phyloP scores from a whole-genome alignment of 2,113 vertebrate genomes.

The Chionodraco myersi region DNA sequence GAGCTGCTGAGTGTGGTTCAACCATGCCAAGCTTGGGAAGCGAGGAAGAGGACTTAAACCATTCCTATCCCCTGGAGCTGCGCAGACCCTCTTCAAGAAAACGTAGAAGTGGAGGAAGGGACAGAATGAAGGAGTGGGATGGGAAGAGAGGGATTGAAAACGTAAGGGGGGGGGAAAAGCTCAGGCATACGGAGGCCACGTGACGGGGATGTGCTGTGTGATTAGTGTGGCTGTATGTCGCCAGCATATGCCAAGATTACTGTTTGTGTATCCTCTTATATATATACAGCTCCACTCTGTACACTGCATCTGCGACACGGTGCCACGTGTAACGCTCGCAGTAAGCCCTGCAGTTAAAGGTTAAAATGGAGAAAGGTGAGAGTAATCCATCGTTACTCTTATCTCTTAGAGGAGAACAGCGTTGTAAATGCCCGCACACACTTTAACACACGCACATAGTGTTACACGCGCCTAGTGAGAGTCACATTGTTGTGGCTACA shows the following conservation, averaged over 20 bases:
- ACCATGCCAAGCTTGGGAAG: constrained; percentile 19
- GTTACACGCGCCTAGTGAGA: constrained; percentile 41
- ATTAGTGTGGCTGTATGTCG: constrained; percentile 21
- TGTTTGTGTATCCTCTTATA: constrained; percentile 4
- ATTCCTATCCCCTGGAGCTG: constrained; percentile 35
- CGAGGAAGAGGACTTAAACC: neutral
- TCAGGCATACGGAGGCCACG: constrained; percentile 5
- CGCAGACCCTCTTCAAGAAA: constrained; percentile 41
- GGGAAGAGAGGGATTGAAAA: constrained; percentile 5
- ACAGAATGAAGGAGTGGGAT: constrained; percentile 6
- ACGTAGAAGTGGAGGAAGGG: neutral
- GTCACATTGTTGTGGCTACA: constrained; percentile 80
- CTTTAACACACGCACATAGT: constrained; percentile 22
- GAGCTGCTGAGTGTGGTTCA: constrained; percentile 34
- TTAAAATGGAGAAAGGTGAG: constrained; percentile 59
- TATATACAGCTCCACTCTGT: neutral
- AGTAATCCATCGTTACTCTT: constrained; percentile 65
- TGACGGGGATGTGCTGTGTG: constrained; percentile 37
- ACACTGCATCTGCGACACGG: neutral
- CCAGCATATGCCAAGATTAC: constrained; percentile 18
- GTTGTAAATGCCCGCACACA: constrained; percentile 49
- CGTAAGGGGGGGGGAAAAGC: neutral
- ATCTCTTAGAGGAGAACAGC: constrained; percentile 63
- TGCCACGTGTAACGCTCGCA: constrained; percentile 39
- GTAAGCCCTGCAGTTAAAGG: constrained; percentile 51